These are phyloP conservation scores for Holacanthus passer DNA, from an alignment of 2,113 vertebrate genomes.

Conservation along the genomic window DNA sequence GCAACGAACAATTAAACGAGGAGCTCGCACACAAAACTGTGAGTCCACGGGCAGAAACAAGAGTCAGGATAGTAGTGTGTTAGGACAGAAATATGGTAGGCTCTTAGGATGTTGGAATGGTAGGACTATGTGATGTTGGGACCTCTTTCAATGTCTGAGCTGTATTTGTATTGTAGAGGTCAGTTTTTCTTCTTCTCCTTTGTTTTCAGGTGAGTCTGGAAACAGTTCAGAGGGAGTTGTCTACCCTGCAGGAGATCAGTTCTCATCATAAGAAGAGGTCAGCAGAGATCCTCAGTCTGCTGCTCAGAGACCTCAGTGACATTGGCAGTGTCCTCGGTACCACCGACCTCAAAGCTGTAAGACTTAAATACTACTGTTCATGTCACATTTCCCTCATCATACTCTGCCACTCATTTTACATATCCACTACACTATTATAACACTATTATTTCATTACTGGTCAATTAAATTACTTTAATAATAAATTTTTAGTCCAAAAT, in stretches of 20 bases:
- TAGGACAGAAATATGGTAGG: neutral
- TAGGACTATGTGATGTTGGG: neutral
- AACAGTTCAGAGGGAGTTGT: conserved; percentile 86
- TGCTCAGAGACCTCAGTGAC: conserved; percentile 92
- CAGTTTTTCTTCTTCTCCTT: neutral
- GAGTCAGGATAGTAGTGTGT: neutral
- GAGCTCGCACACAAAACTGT: conserved; percentile 92
- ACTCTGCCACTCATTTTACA: too few relatives aligned
- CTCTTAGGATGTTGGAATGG: neutral
- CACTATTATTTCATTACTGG: too few relatives aligned
- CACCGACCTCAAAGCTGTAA: conserved; percentile 90
- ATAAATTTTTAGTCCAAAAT: too few relatives aligned
- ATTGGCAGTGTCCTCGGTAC: conserved; percentile 91
- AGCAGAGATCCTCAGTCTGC: conserved; percentile 89
- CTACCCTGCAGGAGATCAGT: conserved; percentile 89
- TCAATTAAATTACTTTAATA: too few relatives aligned
- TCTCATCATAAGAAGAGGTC: conserved; percentile 93
- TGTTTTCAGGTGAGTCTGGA: conserved; percentile 86
- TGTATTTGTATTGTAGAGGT: neutral
- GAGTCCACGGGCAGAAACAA: conserved; percentile 18
- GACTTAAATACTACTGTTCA: neutral
- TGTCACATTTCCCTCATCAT: neutral
- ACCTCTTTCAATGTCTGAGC: neutral
- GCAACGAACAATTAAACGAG: conserved; percentile 89
- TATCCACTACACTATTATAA: too few relatives aligned